Base-by-base conservation (phyloP, 2,888 invertebrate genomes). In the Imbricaverruca yamaguchii region DNA sequence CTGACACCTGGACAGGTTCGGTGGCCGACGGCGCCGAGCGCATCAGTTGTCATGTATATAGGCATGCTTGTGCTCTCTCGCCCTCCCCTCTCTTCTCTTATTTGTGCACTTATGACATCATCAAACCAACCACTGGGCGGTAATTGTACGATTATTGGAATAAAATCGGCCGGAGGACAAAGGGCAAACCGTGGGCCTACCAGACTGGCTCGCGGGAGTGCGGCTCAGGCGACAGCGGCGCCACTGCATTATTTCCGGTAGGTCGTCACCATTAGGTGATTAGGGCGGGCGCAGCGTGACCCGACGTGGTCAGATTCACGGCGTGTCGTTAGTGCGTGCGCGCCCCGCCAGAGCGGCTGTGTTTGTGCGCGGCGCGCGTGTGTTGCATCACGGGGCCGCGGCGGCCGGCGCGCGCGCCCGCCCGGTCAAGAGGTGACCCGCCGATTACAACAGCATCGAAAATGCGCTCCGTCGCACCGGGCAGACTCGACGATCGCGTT, bases 181-280 rank as follows among this genome's bases (percentile, higher is more conserved):
- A 25, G 69, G n/a, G 39, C 39, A 39, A 23, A 67, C 69, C 39
- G 69, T 39, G 39, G 0, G 39, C 13, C 13, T 39, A 13, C 69
- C 4, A 15, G 4, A 23, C 23, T 61, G 61, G 61, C 18, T 18
- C 12, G 39, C 6, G 39, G 39, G 25, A 12, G 39, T 15, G 4
- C 69, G 11, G 69, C 4, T 15, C 15, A 39, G 9, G 39, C 39
- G 65, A 6, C 69, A 69, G 25, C 69, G 39, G 69, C 8, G 4
- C 23, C 39, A 39, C 69, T 13, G 23, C 65, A 67, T 69, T 69
- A 69, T 69, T 69, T 69, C 69, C 69, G 69, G 69, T 39, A 39
- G 39, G 23, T 13, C 39, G 69, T 69, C 69, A 69, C 69, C 61
- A 25, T 25, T 15, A 39, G 23, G 15, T 4, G 25, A 13, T 39